Conservation (phyloP, 2,888 invertebrate genomes). For the Chymomyza procnemis region DNA sequence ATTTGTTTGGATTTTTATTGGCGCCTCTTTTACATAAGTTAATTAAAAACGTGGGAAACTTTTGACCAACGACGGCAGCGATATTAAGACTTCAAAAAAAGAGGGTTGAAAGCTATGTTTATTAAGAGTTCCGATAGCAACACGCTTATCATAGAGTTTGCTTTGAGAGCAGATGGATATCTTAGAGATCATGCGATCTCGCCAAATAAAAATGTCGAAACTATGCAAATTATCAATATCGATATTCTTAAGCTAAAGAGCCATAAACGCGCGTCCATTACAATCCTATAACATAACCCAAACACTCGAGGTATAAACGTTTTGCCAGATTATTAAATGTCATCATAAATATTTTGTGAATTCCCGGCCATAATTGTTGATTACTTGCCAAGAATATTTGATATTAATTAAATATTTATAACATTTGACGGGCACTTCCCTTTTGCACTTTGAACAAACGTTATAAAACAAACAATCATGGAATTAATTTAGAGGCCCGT, state of each 20-base stretch:
- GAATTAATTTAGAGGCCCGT: not conserved
- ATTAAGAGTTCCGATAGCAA: too few species aligned
- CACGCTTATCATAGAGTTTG: too few species aligned
- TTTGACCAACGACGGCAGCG: not conserved
- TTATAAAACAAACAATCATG: not conserved
- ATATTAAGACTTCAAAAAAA: not conserved
- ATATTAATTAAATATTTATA: not conserved
- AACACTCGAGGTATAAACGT: too few species aligned
- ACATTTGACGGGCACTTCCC: not conserved
- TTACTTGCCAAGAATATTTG: not conserved
- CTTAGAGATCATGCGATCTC: too few species aligned
- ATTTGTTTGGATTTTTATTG: slow-evolving; percentile 43
- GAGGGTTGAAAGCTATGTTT: too few species aligned
- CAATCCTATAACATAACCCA: too few species aligned
- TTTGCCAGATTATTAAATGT: too few species aligned
- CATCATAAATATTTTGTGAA: not conserved
- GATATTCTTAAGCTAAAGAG: too few species aligned
- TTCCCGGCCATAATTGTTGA: not conserved
- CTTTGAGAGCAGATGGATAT: too few species aligned
- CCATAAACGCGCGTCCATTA: too few species aligned
- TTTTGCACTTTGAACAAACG: not conserved
- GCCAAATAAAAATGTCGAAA: too few species aligned
- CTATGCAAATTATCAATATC: too few species aligned
- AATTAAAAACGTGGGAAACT: slow-evolving; percentile 66
- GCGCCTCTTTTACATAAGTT: slow-evolving; percentile 24